Conservation (phyloP, 2,113 vertebrate species). For the Glareola pratincola region DNA sequence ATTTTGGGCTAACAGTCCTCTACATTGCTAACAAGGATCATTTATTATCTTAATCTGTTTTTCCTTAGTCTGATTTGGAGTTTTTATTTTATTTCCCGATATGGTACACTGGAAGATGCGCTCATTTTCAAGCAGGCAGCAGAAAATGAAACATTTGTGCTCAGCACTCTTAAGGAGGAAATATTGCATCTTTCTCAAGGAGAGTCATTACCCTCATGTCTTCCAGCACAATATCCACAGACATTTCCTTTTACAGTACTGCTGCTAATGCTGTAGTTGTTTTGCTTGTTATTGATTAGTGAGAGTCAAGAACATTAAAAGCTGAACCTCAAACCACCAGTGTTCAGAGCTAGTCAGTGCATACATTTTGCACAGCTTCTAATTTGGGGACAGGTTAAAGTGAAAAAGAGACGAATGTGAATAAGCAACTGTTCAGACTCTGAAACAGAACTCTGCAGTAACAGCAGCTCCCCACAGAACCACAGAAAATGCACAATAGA, state of each 20-base stretch:
- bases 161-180: neutral
- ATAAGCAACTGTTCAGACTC: neutral
- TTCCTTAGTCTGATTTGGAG: neutral
- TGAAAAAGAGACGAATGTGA: neutral
- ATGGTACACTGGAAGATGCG: neutral
- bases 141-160: neutral
- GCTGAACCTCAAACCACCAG: neutral
- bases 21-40: neutral
- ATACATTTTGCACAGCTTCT: neutral
- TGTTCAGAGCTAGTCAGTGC: neutral
- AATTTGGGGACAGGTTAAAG: neutral
- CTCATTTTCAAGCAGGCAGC: neutral
- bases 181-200: neutral
- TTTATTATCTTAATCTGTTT: neutral
- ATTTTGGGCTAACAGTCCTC: neutral
- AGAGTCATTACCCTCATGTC: neutral
- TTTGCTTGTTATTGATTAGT: conserved; percentile 33
- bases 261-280: neutral
- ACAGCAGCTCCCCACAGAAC: neutral
- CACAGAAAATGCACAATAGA: neutral
- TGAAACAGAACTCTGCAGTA: neutral
- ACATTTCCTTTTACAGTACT: neutral
- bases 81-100: neutral
- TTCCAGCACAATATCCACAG: neutral
- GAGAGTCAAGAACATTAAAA: conserved; percentile 7